Percentiles rank a stretch among this genome's conserved stretches.
These are phyloP conservation scores for Rhincodon typus DNA, from an alignment of 2,797 vertebrate species.

Conservation along the genomic window DNA sequence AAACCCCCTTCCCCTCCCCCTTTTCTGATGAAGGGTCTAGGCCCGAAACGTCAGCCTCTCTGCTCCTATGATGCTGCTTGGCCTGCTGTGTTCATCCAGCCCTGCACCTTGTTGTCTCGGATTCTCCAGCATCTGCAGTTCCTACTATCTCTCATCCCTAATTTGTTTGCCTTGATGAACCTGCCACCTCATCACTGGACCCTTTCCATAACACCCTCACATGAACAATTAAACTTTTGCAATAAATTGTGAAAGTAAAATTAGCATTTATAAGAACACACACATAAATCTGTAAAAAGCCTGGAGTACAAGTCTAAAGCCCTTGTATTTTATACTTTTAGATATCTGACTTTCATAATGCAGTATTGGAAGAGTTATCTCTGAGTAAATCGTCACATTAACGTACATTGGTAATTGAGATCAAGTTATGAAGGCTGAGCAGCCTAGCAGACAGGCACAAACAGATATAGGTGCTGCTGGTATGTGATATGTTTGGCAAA, in stretches of 20 bases:
- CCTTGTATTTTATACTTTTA: slow-evolving; percentile 45
- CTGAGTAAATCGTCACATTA: background rate
- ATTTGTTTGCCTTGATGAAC: background rate
- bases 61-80: too few relatives aligned
- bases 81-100: too few relatives aligned
- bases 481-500: slow-evolving; percentile 56
- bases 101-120: too few relatives aligned
- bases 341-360: slow-evolving; percentile 44
- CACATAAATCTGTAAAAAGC: background rate
- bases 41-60: too few relatives aligned
- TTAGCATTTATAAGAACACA: background rate
- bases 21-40: too few relatives aligned
- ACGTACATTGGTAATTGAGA: background rate
- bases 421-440: slow-evolving; percentile 50
- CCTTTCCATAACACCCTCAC: background rate
- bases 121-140: too few relatives aligned
- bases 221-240: too few relatives aligned
- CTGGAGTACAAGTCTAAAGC: slow-evolving; percentile 35
- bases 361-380: background rate
- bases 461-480: slow-evolving; percentile 51
- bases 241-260: too few relatives aligned
- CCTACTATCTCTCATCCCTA: too few relatives aligned
- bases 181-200: background rate
- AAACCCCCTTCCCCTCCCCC: too few relatives aligned
- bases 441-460: slow-evolving; percentile 54